These are phyloP conservation scores for Aurelia aurita complex sp. Pacific DNA, from an alignment of 30 jellyfish, hydroid and myxozoan species.

Conservation along the genomic window DNA sequence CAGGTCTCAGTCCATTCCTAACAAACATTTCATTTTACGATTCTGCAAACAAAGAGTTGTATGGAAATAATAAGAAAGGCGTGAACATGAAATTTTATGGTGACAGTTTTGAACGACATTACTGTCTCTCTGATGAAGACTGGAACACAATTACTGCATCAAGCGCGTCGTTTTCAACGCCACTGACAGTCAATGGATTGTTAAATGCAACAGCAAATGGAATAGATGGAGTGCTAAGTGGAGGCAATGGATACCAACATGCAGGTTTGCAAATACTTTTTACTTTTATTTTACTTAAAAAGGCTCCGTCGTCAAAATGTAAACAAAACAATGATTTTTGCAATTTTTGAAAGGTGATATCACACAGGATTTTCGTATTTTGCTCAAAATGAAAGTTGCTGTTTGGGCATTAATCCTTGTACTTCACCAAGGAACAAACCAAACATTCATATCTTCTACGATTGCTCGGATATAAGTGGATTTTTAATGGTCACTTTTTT, in stretches of 20 bases:
- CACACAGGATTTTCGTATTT: too few relatives aligned
- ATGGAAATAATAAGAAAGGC: neutral
- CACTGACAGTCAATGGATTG: neutral
- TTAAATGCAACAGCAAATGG: neutral
- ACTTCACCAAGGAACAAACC: too few relatives aligned
- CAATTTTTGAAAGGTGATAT: too few relatives aligned
- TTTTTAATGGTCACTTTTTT: too few relatives aligned
- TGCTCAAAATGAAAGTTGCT: too few relatives aligned
- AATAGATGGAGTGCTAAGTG: neutral
- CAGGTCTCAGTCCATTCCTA: conserved; percentile 3
- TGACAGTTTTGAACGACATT: neutral
- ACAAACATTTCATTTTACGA: conserved; percentile 14
- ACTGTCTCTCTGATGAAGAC: neutral
- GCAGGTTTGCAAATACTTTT: neutral
- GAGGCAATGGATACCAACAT: neutral
- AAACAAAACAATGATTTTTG: too few relatives aligned
- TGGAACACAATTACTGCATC: neutral
- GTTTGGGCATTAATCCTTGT: too few relatives aligned
- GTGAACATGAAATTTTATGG: conserved; percentile 1
- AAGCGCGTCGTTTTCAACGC: neutral
- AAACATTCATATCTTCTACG: too few relatives aligned
- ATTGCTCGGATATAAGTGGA: too few relatives aligned
- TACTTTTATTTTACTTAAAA: too few relatives aligned
- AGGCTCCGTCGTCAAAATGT: too few relatives aligned
- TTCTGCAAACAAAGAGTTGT: neutral